Base-by-base conservation (phyloP, 1,140 invertebrate species). In the Cydia amplana region DNA sequence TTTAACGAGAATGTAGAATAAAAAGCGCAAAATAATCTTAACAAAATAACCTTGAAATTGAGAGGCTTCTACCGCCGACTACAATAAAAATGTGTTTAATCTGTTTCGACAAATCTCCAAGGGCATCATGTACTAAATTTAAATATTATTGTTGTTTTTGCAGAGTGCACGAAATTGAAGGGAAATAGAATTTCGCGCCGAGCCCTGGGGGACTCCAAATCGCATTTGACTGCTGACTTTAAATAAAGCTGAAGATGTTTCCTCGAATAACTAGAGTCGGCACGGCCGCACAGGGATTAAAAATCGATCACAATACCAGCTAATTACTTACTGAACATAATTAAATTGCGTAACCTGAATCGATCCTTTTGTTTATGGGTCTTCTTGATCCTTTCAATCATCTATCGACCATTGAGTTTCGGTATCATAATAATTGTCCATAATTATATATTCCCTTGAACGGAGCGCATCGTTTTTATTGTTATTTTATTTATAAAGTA, bases 401-500 rank as follows among this genome's bases (percentile, higher is more conserved):
- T 92, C 90, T 92, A 91, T 91, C 88, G 86, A 85, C 85, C 86
- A 91, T 91, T 91, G 84, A 89, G 88, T 87, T 90, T 87, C 88
- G 85, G 86, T 87, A 91, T 92, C 89, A 91, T 90, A 91, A 90
- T 91, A 93, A 93, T 93, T 93, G 91, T 90, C 90, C 91, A 91
- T 93, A 93, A 93, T 93, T 91, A 93, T 88, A 93, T 91, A 91
- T 91, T 91, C 90, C 87, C 89, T 88, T 87, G 89, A 91, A 85
- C 85, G 80, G 78, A 70, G 84, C 86, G 87, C 87, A 88, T 93
- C 90, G 83, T 85, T 91, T 93, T 92, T 91, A 93, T 93, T 93
- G 91, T 91, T 93, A 93, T 93, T 93, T 93, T 93, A 93, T 93
- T 93, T 91, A 93, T 91, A 91, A 92, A 91, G 87, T 90, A 89